Evolutionary conservation across 2,888 invertebrate species (phyloP).

Genomic region (Zaprionus lineosus): DNA sequence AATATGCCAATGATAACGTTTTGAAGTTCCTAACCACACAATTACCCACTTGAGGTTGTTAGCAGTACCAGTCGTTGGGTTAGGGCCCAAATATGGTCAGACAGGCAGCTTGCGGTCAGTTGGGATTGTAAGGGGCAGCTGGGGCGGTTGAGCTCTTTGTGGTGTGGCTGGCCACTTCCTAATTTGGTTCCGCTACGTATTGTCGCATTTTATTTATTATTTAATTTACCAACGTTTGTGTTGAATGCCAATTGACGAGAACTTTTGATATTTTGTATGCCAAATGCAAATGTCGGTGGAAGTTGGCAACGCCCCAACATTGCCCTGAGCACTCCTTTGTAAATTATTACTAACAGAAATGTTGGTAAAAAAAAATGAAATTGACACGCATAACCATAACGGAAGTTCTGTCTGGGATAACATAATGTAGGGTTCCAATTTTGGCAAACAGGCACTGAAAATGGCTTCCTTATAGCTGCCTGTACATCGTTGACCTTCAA

Average conservation of each 20-base stretch:
- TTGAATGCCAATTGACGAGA: conserved; percentile 63
- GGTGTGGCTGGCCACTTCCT: conserved; percentile 67
- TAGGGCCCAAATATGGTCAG: conserved; percentile 53
- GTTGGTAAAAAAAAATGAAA: conserved; percentile 56
- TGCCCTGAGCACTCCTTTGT: not conserved
- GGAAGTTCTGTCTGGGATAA: conserved; percentile 53
- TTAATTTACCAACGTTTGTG: conserved; percentile 58
- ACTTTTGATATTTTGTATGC: conserved; percentile 64
- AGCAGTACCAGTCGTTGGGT: conserved; percentile 6
- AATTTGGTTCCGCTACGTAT: conserved; percentile 73
- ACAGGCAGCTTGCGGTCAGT: conserved; percentile 21
- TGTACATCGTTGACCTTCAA: conserved; percentile 57
- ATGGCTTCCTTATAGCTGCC: conserved; percentile 48
- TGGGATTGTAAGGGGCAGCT: too few species aligned
- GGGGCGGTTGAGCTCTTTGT: conserved; percentile 17
- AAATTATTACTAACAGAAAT: conserved; percentile 28
- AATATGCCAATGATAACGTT: conserved; percentile 67
- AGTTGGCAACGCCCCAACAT: conserved; percentile 12
- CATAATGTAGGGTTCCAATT: conserved; percentile 19
- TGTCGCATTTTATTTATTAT: conserved; percentile 66
- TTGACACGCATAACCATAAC: conserved; percentile 61
- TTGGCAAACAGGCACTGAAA: conserved; percentile 13
- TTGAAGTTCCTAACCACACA: conserved; percentile 47
- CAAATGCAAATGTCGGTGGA: conserved; percentile 65
- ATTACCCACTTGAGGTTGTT: conserved; percentile 48